Evolutionary conservation across 2,113 vertebrate species (phyloP).

Genomic region (Coptodon bakossiorum): DNA sequence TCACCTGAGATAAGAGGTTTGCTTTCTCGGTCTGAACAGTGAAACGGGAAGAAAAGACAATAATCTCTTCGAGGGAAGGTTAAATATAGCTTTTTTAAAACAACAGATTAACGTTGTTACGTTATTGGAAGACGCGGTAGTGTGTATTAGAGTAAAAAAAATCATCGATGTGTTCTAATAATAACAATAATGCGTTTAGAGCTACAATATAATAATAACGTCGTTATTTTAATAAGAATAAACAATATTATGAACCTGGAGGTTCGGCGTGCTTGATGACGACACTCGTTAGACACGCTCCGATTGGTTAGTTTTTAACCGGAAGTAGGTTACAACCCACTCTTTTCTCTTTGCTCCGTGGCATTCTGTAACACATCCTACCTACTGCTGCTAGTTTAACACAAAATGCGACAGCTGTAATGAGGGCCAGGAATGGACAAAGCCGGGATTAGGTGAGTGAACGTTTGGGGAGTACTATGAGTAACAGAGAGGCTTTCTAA

Average conservation of each 20-base stretch:
- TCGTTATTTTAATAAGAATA: background rate
- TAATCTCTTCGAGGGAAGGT: background rate
- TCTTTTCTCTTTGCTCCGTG: constrained; percentile 65
- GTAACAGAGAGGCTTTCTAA: background rate
- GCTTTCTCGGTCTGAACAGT: background rate
- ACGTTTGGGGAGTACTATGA: background rate
- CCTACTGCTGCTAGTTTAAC: background rate
- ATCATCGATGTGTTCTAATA: background rate
- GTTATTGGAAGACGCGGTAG: background rate
- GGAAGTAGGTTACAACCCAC: constrained; percentile 43
- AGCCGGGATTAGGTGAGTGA: constrained; percentile 8
- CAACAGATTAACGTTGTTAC: background rate
- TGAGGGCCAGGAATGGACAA: background rate
- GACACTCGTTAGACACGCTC: background rate
- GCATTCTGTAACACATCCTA: constrained; percentile 34
- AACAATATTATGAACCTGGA: background rate
- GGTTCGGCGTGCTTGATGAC: constrained; percentile 34
- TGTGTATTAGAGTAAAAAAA: background rate
- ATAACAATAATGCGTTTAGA: background rate
- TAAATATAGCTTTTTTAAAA: background rate
- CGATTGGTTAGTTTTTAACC: constrained; percentile 41
- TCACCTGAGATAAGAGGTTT: background rate
- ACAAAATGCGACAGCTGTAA: background rate
- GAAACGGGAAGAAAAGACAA: background rate
- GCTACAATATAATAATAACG: background rate